Evolutionary conservation across 92 coral and sea anemone genomes (phyloP).

Genomic region (Actinostola sp.): DNA sequence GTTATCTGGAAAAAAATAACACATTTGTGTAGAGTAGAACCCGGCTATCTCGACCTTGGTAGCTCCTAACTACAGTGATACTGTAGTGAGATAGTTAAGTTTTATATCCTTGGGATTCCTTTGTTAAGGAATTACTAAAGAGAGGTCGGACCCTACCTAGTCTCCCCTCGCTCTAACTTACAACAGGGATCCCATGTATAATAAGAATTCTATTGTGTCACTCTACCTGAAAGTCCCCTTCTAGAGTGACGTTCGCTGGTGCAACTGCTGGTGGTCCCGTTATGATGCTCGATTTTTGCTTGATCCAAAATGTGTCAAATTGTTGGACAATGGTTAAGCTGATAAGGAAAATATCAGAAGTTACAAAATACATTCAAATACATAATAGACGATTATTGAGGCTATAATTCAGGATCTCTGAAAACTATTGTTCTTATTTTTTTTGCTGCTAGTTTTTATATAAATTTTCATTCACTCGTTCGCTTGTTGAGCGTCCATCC

Average conservation of each 20-base stretch:
- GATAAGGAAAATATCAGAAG: neutral
- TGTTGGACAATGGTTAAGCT: constrained; percentile 33
- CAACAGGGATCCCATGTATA: too few species aligned
- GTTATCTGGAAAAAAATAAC: constrained; percentile 41
- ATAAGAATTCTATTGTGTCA: neutral
- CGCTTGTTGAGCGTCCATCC: too few species aligned
- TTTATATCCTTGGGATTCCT: too few species aligned
- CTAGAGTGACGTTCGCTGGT: constrained; percentile 11
- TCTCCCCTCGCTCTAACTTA: too few species aligned
- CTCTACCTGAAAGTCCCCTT: constrained; percentile 46
- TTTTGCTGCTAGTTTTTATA: too few species aligned
- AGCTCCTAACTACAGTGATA: too few species aligned
- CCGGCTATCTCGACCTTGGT: too few species aligned
- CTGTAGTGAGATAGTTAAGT: too few species aligned
- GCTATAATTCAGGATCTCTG: neutral
- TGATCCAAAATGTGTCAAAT: constrained; percentile 35
- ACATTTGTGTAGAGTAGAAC: neutral
- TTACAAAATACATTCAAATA: neutral
- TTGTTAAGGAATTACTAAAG: too few species aligned
- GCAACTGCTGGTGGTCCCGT: constrained; percentile 35
- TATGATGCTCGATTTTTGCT: constrained; percentile 28
- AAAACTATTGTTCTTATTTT: too few species aligned
- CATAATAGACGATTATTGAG: neutral
- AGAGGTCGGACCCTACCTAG: too few species aligned
- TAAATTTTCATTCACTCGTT: neutral